phyloP scores from a whole-genome alignment of 2,888 invertebrate species.

The Plusia festucae region DNA sequence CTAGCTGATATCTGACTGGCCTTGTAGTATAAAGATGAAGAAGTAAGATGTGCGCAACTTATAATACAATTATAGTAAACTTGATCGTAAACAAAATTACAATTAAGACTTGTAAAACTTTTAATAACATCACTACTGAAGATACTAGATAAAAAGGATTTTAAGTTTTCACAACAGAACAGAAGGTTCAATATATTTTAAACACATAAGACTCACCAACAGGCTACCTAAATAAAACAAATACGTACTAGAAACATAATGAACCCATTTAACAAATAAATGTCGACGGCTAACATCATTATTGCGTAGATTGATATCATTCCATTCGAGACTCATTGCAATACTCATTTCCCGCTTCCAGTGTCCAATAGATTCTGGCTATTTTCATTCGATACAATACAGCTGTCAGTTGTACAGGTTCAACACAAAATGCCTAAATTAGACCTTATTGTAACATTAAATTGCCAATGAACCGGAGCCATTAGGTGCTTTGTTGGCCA shows the following conservation, averaged over 20 bases:
- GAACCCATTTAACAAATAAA: constrained; percentile 1
- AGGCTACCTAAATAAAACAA: not conserved
- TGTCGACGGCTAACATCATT: constrained; percentile 18
- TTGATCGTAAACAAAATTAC: too few relatives aligned
- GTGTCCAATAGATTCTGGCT: constrained; percentile 43
- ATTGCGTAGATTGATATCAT: constrained; percentile 27
- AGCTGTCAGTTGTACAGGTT: constrained; percentile 43
- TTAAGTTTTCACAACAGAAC: not conserved
- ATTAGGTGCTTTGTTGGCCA: constrained; percentile 39
- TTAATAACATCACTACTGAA: not conserved
- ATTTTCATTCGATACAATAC: constrained; percentile 62
- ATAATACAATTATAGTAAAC: too few relatives aligned
- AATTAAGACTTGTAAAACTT: not conserved
- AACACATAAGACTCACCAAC: not conserved
- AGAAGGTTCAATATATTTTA: not conserved
- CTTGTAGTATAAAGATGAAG: not conserved
- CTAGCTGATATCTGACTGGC: not conserved
- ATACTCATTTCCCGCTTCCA: constrained; percentile 59
- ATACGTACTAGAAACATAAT: not conserved
- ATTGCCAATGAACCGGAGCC: constrained; percentile 58
- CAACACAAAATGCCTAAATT: constrained; percentile 60
- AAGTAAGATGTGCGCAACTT: too few relatives aligned
- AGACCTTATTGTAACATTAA: constrained; percentile 64
- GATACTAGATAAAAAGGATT: not conserved
- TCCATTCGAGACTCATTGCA: constrained; percentile 33